These are phyloP conservation scores for Mesoligia furuncula DNA, from an alignment of 2,888 invertebrate species.

Conservation along the genomic window DNA sequence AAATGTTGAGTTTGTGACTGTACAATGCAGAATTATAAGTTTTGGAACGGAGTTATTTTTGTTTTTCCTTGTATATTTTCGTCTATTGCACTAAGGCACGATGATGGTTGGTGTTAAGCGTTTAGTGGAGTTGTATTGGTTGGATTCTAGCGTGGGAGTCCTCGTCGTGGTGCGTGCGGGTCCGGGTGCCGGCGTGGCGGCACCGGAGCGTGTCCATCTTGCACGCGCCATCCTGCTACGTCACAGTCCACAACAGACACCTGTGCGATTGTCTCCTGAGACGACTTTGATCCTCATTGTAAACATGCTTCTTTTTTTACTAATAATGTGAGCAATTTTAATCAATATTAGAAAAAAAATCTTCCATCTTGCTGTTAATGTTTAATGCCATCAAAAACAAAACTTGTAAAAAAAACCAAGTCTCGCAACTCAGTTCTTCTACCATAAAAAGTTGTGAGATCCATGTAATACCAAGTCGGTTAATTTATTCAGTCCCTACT, in stretches of 20 bases:
- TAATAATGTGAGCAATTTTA: background rate
- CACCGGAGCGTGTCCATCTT: constrained; percentile 73
- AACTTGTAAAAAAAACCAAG: no score
- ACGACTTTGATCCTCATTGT: constrained; percentile 38
- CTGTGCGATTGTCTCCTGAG: constrained; percentile 82
- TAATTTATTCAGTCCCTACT: no score
- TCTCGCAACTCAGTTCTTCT: no score
- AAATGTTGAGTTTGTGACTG: constrained; percentile 52
- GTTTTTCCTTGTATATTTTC: constrained; percentile 37
- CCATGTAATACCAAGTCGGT: no score
- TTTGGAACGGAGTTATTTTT: constrained; percentile 59
- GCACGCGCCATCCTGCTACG: constrained; percentile 83
- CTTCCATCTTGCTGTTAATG: background rate
- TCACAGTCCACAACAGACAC: constrained; percentile 74
- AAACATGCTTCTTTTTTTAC: constrained; percentile 7
- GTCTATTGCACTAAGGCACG: constrained; percentile 28
- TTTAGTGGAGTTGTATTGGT: constrained; percentile 70
- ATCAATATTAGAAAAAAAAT: background rate
- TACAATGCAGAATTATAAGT: constrained; percentile 58
- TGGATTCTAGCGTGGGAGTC: constrained; percentile 75
- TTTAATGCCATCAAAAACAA: background rate
- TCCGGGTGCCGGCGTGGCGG: constrained; percentile 77
- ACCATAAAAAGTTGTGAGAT: no score
- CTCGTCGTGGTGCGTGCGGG: constrained; percentile 71
- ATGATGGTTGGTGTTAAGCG: constrained; percentile 36